A percentile compares a stretch with the other conserved stretches of the same genome.
Evolutionary conservation across 1,140 invertebrate species (phyloP).

Genomic region (Akabosia matsudoensis): DNA sequence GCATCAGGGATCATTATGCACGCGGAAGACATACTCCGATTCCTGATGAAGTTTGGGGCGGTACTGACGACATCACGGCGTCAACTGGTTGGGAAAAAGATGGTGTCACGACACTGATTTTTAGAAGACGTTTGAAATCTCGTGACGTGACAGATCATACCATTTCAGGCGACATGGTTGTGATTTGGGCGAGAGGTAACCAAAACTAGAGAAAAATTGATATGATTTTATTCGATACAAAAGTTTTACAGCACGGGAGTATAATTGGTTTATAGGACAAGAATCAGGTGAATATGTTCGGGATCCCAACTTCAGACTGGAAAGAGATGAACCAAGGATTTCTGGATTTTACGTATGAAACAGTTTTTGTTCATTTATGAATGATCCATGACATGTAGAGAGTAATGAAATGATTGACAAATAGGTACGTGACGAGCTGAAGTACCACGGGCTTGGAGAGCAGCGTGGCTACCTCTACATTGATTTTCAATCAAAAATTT

Average conservation of each 20-base stretch:
- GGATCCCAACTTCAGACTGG: constrained; percentile 66
- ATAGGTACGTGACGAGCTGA: constrained; percentile 79
- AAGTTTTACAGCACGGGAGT: neutral
- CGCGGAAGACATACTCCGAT: constrained; percentile 76
- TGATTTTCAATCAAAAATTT: constrained; percentile 61
- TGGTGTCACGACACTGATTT: constrained; percentile 81
- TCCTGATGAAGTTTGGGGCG: constrained; percentile 80
- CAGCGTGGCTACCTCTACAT: constrained; percentile 74
- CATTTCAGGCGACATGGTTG: constrained; percentile 65
- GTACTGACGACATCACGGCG: constrained; percentile 78
- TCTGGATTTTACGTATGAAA: constrained; percentile 85
- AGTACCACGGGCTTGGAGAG: constrained; percentile 82
- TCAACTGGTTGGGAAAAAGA: constrained; percentile 82
- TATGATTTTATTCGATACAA: neutral
- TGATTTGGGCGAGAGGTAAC: constrained; percentile 90
- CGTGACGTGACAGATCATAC: constrained; percentile 9
- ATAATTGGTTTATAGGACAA: constrained; percentile 53
- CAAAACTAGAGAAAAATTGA: neutral
- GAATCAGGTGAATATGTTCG: constrained; percentile 70
- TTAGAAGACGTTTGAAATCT: constrained; percentile 74
- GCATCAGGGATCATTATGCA: constrained; percentile 86
- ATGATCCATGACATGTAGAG: too few species aligned
- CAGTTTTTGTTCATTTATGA: too few species aligned
- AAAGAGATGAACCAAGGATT: constrained; percentile 57
- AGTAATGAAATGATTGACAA: too few species aligned